A percentile compares a stretch with the other conserved stretches of the same genome.
Evolutionary conservation across 2,888 invertebrate genomes (phyloP).

Genomic region (Furcula furcula): DNA sequence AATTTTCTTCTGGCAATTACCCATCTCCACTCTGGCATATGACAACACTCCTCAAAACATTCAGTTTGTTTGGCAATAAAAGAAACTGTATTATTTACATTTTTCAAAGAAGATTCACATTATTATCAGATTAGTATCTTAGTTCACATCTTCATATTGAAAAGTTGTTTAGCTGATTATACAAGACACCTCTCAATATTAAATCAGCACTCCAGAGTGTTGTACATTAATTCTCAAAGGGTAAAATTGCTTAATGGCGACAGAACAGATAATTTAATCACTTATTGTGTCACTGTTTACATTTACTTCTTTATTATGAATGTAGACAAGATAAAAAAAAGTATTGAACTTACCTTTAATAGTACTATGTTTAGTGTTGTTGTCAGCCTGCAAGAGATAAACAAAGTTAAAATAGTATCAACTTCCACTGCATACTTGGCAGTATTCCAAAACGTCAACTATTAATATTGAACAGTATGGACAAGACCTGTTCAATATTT

Average conservation of each 20-base stretch:
- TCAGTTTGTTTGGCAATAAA: constrained; percentile 9
- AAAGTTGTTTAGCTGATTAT: not conserved
- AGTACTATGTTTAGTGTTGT: constrained; percentile 68
- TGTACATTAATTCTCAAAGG: not conserved
- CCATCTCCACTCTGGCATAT: constrained; percentile 25
- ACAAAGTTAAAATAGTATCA: constrained; percentile 15
- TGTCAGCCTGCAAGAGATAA: constrained; percentile 78
- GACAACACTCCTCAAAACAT: constrained; percentile 16
- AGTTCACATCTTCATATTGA: not conserved
- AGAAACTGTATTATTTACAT: not conserved
- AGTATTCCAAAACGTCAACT: constrained; percentile 33
- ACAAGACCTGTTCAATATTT: constrained; percentile 12
- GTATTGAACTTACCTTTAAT: constrained; percentile 75
- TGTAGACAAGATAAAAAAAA: constrained; percentile 1
- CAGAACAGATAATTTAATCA: not conserved
- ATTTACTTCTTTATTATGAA: not conserved
- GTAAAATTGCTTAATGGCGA: too few species aligned
- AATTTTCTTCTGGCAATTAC: constrained; percentile 26
- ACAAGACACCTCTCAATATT: not conserved
- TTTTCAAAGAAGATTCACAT: not conserved
- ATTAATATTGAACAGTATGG: constrained; percentile 31
- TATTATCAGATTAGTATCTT: constrained; percentile 5
- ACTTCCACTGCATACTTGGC: constrained; percentile 34
- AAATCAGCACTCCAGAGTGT: not conserved
- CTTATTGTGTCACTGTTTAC: not conserved